Evolutionary conservation across 2,113 vertebrate species (phyloP).

Genomic region (Cepphus grylle): DNA sequence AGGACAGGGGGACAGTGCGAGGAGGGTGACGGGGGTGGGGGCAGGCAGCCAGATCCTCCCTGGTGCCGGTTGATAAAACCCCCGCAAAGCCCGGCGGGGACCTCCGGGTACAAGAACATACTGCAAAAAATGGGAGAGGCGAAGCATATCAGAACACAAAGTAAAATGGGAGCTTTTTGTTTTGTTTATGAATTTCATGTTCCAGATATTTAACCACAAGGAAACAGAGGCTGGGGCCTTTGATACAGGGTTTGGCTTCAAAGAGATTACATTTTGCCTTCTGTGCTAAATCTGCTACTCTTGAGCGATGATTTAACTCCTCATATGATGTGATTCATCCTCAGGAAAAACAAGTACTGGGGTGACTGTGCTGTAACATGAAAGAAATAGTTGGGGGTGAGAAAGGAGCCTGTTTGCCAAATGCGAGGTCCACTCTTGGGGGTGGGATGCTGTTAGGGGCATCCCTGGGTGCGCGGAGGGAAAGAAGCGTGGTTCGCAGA

Average conservation of each 20-base stretch:
- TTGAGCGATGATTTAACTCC: slow-evolving; percentile 24
- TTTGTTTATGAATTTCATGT: not conserved
- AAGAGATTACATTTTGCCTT: slow-evolving; percentile 29
- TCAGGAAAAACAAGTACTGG: not conserved
- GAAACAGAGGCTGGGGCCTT: slow-evolving; percentile 23
- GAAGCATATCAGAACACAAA: not conserved
- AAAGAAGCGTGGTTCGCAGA: not conserved
- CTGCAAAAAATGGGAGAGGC: not conserved
- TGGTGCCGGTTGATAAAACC: not conserved
- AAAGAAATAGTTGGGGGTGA: not conserved
- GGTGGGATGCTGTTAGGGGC: not conserved
- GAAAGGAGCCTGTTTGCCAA: not conserved
- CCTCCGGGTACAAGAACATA: not conserved
- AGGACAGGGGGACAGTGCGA: not conserved
- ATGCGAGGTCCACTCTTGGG: not conserved
- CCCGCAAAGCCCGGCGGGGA: not conserved
- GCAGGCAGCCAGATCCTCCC: not conserved
- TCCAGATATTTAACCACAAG: slow-evolving; percentile 23
- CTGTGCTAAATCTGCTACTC: slow-evolving; percentile 32
- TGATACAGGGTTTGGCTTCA: slow-evolving; percentile 4
- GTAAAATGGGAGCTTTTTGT: not conserved
- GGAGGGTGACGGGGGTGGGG: not conserved
- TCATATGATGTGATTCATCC: slow-evolving; percentile 19
- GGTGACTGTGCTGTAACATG: not conserved
- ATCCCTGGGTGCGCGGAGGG: not conserved